Conservation (phyloP, 2,797 vertebrate genomes). For the Arrhamphus sclerolepis region DNA sequence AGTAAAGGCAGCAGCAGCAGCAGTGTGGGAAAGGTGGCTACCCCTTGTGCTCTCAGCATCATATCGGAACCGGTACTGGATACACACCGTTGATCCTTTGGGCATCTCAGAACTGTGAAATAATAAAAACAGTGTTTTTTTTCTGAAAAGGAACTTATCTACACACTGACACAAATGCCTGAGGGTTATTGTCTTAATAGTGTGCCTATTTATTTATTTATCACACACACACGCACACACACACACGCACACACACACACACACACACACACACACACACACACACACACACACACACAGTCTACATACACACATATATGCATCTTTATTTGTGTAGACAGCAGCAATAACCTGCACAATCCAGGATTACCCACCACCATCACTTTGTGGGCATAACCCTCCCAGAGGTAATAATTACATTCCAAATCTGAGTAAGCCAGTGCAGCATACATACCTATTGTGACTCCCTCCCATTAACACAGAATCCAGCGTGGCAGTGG, state of each 20-base stretch:
- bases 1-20: slow-evolving; percentile 69
- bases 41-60: slow-evolving; percentile 73
- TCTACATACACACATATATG: too few relatives aligned
- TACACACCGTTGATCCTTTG: slow-evolving; percentile 53
- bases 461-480: slow-evolving; percentile 48
- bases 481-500: slow-evolving; percentile 18
- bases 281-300: too few relatives aligned
- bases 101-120: slow-evolving; percentile 51
- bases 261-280: too few relatives aligned
- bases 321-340: neutral
- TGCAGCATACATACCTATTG: slow-evolving; percentile 35
- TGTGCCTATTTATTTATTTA: too few relatives aligned
- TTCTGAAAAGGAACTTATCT: neutral
- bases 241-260: too few relatives aligned
- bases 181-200: too few relatives aligned
- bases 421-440: slow-evolving; percentile 21
- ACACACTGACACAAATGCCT: neutral
- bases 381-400: slow-evolving; percentile 34
- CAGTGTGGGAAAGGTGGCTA: slow-evolving; percentile 61
- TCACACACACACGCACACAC: too few relatives aligned
- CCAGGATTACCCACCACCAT: slow-evolving; percentile 17
- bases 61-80: slow-evolving; percentile 65
- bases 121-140: neutral
- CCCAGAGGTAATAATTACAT: slow-evolving; percentile 14
- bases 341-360: slow-evolving; percentile 18